A percentile compares a stretch with the other conserved stretches of the same genome.
These are phyloP conservation scores for Tachysurus vachellii DNA, from an alignment of 2,113 vertebrate species.

Conservation along the genomic window DNA sequence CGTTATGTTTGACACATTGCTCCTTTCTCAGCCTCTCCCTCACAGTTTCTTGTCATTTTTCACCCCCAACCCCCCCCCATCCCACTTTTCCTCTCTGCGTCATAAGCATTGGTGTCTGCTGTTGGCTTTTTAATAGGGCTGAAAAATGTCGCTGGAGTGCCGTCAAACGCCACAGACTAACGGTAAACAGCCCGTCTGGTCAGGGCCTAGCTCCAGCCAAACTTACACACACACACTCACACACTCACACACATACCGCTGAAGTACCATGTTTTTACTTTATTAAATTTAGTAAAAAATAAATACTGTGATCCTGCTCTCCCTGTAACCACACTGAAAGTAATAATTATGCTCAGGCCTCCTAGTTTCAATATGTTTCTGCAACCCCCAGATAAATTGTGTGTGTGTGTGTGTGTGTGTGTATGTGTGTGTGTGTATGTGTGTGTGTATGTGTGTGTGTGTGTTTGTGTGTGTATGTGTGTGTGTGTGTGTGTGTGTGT, in stretches of 20 bases:
- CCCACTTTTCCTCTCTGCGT: conserved; percentile 34
- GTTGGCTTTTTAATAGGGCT: conserved; percentile 52
- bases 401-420: conserved; percentile 32
- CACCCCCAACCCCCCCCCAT: background rate
- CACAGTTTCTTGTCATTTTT: conserved; percentile 46
- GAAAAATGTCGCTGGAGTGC: conserved; percentile 44
- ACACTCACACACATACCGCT: conserved; percentile 9
- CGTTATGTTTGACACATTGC: conserved; percentile 45
- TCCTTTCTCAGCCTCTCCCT: conserved; percentile 40
- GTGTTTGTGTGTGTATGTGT: conserved; percentile 26
- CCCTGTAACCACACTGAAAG: conserved; percentile 46
- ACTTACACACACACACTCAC: conserved; percentile 23
- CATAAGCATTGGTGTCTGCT: conserved; percentile 48
- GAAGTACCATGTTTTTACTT: conserved; percentile 47
- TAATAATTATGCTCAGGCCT: conserved; percentile 53
- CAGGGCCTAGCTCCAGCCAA: conserved; percentile 33
- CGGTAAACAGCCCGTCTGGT: conserved; percentile 55
- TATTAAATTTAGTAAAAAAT: conserved; percentile 58
- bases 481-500: conserved; percentile 19
- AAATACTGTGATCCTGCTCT: conserved; percentile 37
- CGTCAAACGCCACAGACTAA: conserved; percentile 55
- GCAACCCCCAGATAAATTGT: conserved; percentile 35
- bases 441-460: conserved; percentile 23
- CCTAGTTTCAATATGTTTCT: conserved; percentile 32
- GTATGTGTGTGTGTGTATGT: conserved; percentile 28